Evolutionary conservation across 2,888 invertebrate genomes (phyloP).

Genomic region (Amiota communis): DNA sequence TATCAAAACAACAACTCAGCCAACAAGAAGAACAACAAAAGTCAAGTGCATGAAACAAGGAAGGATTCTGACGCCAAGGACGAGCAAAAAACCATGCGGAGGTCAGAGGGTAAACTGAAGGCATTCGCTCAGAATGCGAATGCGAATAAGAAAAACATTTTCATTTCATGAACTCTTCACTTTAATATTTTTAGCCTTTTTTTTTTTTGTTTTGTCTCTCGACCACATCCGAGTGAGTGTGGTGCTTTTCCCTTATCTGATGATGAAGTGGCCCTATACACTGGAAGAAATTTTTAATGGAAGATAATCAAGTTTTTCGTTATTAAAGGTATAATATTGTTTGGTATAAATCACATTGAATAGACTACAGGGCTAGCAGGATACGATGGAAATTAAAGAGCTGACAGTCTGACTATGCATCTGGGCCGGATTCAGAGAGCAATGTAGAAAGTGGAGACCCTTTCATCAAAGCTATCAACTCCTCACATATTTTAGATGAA

Average conservation of each 20-base stretch:
- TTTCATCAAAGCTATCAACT: too few relatives aligned
- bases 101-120: neutral
- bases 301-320: too few relatives aligned
- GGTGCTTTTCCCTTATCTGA: neutral
- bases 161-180: slow-evolving; percentile 29
- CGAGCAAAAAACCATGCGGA: neutral
- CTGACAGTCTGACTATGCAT: too few relatives aligned
- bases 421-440: too few relatives aligned
- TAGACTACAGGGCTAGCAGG: too few relatives aligned
- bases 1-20: slow-evolving; percentile 22
- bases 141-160: slow-evolving; percentile 12
- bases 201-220: slow-evolving; percentile 7
- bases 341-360: too few relatives aligned
- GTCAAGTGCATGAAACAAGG: slow-evolving; percentile 6
- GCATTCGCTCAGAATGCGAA: slow-evolving; percentile 7
- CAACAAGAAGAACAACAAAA: slow-evolving; percentile 27
- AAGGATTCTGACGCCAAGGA: neutral
- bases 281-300: slow-evolving; percentile 7
- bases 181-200: slow-evolving; percentile 4
- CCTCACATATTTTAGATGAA: too few relatives aligned
- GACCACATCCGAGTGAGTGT: slow-evolving; percentile 28
- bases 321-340: too few relatives aligned
- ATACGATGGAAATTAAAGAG: too few relatives aligned
- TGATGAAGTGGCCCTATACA: slow-evolving; percentile 19
- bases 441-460: too few relatives aligned